Evolutionary conservation across 2,888 invertebrate genomes (phyloP), one percentile per base, ranked within the genome.

Genomic region (Netelia virgata): DNA sequence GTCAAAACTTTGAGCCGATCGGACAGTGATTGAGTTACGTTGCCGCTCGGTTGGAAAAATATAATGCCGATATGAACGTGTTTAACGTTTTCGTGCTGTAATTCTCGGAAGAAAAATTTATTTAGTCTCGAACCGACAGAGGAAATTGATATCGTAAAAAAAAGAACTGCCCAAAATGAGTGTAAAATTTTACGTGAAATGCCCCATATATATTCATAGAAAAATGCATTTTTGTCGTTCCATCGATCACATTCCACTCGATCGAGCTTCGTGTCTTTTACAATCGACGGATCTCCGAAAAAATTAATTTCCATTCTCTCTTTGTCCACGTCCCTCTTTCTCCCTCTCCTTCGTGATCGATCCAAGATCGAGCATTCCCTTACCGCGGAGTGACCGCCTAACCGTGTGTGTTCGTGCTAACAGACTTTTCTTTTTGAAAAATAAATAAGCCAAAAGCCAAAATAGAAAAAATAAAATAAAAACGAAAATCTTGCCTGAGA

Each of bases 391-490:
- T 85, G 79, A 83, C 74, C 77, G 76, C 83, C 78, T 85, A 85
- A 86, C 82, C 84, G 83, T 85, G 83, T 84, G 86, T 88, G 86
- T 86, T 81, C 86, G 87, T 86, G 87, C 86, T 87, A 86, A 87
- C 82, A 79, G 81, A 86, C 74, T 82, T 76, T 81, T 79, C 84
- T 69, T 82, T 85, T 82, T 85, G 55, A 74, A 69, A 77, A 47
- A 63, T 59, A 73, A 69, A 63, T 43, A 69, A 57, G 28, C 69
- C 8, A 59, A 77, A 72, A 76, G 74, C 16, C 43, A 63, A 50
- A 69, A 76, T 28, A 59, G 57, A 50, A 64, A 75, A 69, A 18
- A 28, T 3, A 28, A 3, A 1, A 47, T 61, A n/a, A 41, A 36
- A 59, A 43, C 11, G 41, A 77, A 61, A 82, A 59, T 63, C 78